phyloP scores from a whole-genome alignment of 2,888 invertebrate species.

The Acronicta alni region DNA sequence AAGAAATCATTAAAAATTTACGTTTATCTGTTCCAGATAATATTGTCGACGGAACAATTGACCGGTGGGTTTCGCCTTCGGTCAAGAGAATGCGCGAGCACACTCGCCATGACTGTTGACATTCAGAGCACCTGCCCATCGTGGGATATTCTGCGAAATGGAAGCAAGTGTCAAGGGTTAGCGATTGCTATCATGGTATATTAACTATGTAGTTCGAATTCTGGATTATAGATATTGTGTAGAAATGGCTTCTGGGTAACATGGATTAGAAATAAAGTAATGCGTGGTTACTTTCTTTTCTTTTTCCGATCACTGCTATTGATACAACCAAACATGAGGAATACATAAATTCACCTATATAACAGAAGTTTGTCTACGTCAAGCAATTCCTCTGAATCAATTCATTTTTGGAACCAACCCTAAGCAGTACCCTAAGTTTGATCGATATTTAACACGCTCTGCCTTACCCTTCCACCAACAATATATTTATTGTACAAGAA shows the following conservation, averaged over 20 bases:
- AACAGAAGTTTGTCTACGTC: too few species aligned
- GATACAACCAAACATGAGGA: too few species aligned
- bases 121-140: constrained; percentile 57
- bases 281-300: too few species aligned
- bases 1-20: constrained; percentile 6
- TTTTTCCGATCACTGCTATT: too few species aligned
- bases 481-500: too few species aligned
- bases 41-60: constrained; percentile 39
- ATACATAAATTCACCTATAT: too few species aligned
- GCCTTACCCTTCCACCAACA: too few species aligned
- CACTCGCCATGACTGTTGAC: constrained; percentile 59
- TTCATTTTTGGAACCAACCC: too few species aligned
- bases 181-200: constrained; percentile 25
- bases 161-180: constrained; percentile 42
- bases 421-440: too few species aligned
- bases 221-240: constrained; percentile 6
- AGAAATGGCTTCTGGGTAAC: background rate
- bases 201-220: constrained; percentile 21
- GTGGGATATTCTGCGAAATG: constrained; percentile 43
- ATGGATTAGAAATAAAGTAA: background rate
- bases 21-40: constrained; percentile 28
- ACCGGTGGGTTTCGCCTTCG: constrained; percentile 28
- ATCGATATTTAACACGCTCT: too few species aligned
- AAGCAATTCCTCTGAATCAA: too few species aligned
- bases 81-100: constrained; percentile 46